Evolutionary conservation across 2,113 vertebrate genomes (phyloP).

Genomic region (Silurus asotus): DNA sequence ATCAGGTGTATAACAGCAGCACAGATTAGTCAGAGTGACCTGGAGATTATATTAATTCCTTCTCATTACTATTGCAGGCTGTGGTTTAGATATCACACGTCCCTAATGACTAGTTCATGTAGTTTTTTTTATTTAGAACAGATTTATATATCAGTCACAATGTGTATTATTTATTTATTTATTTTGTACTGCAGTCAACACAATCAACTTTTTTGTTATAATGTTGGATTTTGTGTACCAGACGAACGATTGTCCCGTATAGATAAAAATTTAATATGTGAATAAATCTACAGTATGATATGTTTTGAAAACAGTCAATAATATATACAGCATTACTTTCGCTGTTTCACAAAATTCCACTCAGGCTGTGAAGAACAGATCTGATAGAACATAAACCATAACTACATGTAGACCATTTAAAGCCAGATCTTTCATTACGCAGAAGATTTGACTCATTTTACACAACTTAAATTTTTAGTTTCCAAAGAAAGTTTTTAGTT

Average conservation of each 20-base stretch:
- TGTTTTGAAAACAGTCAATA: conserved; percentile 40
- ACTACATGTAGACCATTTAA: conserved; percentile 33
- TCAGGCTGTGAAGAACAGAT: conserved; percentile 22
- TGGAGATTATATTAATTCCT: conserved; percentile 41
- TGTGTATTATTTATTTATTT: not conserved
- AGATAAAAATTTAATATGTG: conserved; percentile 34
- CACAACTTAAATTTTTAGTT: not conserved
- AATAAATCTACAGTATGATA: conserved; percentile 40
- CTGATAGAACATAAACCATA: conserved; percentile 16
- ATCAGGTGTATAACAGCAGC: conserved; percentile 23
- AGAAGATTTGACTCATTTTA: conserved; percentile 15
- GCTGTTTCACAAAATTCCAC: conserved; percentile 33
- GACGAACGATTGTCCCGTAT: not conserved
- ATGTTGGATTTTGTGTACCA: not conserved
- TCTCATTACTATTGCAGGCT: conserved; percentile 20
- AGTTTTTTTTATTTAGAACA: not conserved
- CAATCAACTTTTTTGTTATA: not conserved
- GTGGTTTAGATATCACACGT: not conserved
- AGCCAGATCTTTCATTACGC: conserved; percentile 33
- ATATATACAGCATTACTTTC: conserved; percentile 34
- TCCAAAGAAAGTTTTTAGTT: conserved; percentile 3
- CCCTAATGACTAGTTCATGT: not conserved
- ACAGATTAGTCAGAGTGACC: conserved; percentile 44
- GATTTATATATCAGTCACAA: not conserved
- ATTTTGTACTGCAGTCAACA: not conserved